These are phyloP conservation scores for Heteromyza rotundicornis DNA, from an alignment of 2,888 invertebrate genomes.

Conservation along the genomic window DNA sequence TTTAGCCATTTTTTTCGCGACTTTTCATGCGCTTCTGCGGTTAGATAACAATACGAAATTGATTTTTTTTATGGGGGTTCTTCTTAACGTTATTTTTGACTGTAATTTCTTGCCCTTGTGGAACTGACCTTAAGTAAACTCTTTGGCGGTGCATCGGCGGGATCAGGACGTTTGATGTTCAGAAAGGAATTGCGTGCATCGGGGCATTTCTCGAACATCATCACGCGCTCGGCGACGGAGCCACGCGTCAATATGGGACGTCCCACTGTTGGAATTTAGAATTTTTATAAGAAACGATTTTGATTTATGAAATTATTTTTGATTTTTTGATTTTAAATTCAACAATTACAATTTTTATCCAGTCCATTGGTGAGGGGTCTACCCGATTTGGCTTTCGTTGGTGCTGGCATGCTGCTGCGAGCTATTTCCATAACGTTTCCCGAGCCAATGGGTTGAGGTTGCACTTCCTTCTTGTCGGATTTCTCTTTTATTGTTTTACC, in stretches of 20 bases:
- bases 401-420: conserved; percentile 51
- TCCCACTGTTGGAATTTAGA: conserved; percentile 65
- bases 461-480: conserved; percentile 22
- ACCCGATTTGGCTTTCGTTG: conserved; percentile 63
- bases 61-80: neutral
- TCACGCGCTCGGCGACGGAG: conserved; percentile 87
- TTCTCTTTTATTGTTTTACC: neutral
- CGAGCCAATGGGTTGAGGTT: conserved; percentile 23
- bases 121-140: conserved; percentile 52
- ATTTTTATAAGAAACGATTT: conserved; percentile 2
- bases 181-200: conserved; percentile 68
- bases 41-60: conserved; percentile 41
- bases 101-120: too few relatives aligned
- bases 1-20: neutral
- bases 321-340: conserved; percentile 8
- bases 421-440: conserved; percentile 30
- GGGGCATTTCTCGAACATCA: conserved; percentile 90
- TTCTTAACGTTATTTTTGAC: neutral
- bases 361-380: conserved; percentile 65
- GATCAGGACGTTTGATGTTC: conserved; percentile 64
- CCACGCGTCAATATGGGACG: conserved; percentile 86
- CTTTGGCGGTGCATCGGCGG: conserved; percentile 49
- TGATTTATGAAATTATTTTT: neutral
- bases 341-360: conserved; percentile 55
- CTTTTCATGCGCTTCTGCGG: conserved; percentile 4